These are phyloP conservation scores for Cistogaster globosa DNA, from an alignment of 2,888 invertebrate species.

Conservation along the genomic window DNA sequence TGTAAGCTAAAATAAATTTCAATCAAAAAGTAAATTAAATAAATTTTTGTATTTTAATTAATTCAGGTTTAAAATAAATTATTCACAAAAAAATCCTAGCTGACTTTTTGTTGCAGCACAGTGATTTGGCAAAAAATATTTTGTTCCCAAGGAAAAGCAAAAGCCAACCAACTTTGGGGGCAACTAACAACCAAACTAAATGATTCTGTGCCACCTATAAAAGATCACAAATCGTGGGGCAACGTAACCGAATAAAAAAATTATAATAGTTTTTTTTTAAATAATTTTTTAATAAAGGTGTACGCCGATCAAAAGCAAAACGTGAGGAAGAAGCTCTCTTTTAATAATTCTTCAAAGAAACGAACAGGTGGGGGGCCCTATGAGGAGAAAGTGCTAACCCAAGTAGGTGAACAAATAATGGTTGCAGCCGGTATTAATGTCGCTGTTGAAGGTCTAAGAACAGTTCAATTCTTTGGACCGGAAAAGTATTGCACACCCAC, in stretches of 20 bases:
- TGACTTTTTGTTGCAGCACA: too few relatives aligned
- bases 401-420: slow-evolving; percentile 27
- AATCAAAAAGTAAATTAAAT: not conserved
- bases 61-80: not conserved
- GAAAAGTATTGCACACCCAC: slow-evolving; percentile 2
- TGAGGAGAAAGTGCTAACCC: slow-evolving; percentile 31
- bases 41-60: not conserved
- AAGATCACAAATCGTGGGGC: too few relatives aligned
- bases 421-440: slow-evolving; percentile 23
- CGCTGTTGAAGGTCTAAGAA: slow-evolving; percentile 24
- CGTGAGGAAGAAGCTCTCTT: slow-evolving; percentile 10
- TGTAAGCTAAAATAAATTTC: not conserved
- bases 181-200: too few relatives aligned
- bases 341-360: slow-evolving; percentile 36
- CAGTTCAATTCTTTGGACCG: slow-evolving; percentile 1
- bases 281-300: too few relatives aligned
- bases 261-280: too few relatives aligned
- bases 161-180: too few relatives aligned
- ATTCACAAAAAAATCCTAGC: too few relatives aligned
- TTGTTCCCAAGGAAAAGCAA: too few relatives aligned
- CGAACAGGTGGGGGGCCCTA: slow-evolving; percentile 23
- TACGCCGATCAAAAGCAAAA: not conserved
- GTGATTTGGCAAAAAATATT: too few relatives aligned
- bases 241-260: too few relatives aligned
- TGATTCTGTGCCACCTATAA: too few relatives aligned